A percentile compares a stretch with the other conserved stretches of the same genome.
Conservation (phyloP, 2,888 invertebrate genomes). For the Orchesella flavescens region DNA sequence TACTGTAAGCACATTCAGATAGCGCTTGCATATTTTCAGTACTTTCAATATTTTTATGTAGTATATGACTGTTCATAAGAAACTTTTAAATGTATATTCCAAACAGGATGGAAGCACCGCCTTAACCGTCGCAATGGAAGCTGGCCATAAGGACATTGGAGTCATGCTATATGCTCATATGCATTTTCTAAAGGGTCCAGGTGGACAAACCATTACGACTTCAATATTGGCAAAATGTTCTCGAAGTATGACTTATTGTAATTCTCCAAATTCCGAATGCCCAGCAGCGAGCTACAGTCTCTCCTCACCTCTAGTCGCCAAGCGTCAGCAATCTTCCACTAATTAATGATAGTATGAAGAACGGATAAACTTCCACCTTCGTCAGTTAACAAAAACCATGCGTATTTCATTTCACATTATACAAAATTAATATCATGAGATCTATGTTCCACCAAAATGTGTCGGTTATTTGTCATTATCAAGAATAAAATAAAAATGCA, state of each 20-base stretch:
- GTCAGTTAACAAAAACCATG: no score
- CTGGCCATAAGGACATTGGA: constrained; percentile 91
- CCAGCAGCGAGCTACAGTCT: constrained; percentile 60
- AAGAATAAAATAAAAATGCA: no score
- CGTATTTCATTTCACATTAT: no score
- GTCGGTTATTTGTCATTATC: no score
- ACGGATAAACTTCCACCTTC: no score
- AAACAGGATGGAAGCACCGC: constrained; percentile 70
- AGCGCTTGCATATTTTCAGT: background rate
- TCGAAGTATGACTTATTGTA: constrained; percentile 65
- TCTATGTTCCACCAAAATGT: no score
- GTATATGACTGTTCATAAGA: no score
- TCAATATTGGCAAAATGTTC: constrained; percentile 49
- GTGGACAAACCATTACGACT: constrained; percentile 35
- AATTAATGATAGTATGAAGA: constrained; percentile 33
- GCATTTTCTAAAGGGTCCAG: constrained; percentile 73
- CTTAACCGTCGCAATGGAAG: constrained; percentile 91
- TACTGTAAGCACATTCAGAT: constrained; percentile 79
- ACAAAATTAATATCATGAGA: no score
- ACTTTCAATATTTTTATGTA: background rate
- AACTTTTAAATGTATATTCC: no score
- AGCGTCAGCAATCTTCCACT: constrained; percentile 42
- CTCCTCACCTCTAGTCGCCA: constrained; percentile 59
- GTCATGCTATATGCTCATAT: constrained; percentile 89
- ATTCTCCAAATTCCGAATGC: constrained; percentile 63